These are phyloP conservation scores for Papilio elwesi DNA, from an alignment of 2,888 invertebrate species.

Conservation along the genomic window DNA sequence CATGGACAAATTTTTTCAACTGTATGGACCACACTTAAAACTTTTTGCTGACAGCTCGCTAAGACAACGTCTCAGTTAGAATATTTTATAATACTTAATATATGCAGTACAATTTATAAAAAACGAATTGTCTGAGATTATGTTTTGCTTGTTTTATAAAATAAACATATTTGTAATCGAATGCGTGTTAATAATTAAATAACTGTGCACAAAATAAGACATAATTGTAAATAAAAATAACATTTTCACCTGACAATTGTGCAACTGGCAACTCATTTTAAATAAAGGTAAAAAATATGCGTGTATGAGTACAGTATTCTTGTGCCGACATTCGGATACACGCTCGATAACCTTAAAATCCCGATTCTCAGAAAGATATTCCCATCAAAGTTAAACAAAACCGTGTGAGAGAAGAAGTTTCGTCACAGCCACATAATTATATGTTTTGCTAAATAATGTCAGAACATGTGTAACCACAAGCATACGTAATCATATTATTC, in stretches of 20 bases:
- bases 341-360: constrained; percentile 34
- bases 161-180: no score
- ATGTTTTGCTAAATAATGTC: constrained; percentile 39
- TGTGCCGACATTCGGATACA: constrained; percentile 20
- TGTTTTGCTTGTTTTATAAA: neutral
- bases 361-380: constrained; percentile 35
- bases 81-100: no score
- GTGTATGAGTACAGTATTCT: neutral
- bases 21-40: no score
- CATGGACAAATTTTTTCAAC: no score
- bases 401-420: constrained; percentile 37
- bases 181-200: neutral
- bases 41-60: no score
- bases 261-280: neutral
- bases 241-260: neutral
- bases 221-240: neutral
- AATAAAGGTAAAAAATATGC: neutral
- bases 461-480: constrained; percentile 29
- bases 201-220: no score
- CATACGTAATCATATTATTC: constrained; percentile 39
- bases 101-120: no score
- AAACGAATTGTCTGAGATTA: no score
- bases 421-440: constrained; percentile 34
- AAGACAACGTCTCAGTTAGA: no score
- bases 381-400: constrained; percentile 34